Base-by-base conservation (phyloP, 2,888 invertebrate species). In the Junonia oenone region DNA sequence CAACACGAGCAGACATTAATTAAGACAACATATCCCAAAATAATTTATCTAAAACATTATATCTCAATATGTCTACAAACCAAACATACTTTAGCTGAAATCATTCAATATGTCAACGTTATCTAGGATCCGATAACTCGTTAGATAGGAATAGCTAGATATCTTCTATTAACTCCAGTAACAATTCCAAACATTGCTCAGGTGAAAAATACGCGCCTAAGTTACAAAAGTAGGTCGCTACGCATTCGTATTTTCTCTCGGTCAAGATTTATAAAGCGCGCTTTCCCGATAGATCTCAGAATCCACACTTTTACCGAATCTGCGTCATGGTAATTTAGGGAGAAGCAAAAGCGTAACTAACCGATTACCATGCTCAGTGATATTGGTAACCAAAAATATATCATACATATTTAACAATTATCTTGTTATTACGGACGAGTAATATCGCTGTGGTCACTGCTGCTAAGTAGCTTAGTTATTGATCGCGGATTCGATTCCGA, bases 61-160 rank as follows among this genome's bases (percentile, higher is more conserved):
- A 54, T 51, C 47, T 51, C 27, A 9, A 22, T 29, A 45, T 22
- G 5, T 13, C 26, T 22, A 47, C 26, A 51, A 51, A 46, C 40
- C n/a, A 43, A 31, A 58, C 14, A 26, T 14, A 47, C 31, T 50
- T 29, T 48, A 37, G 26, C 48, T 33, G 48, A 49, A 49, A 45
- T 45, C 50, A 59, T 55, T 56, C 59, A 56, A 64, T 62, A 59
- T 55, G 58, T 65, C 65, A 64, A 45, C 56, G 51, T 62, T 59
- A 65, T 65, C 63, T 56, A 29, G 33, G 53, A 19, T 59, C 51
- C 49, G 56, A 49, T 54, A 57, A 58, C 46, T 53, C 33, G 37
- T 35, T 31, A 45, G 54, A 61, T 61, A 61, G 38, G n/a, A 49
- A 40, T 49, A 56, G 38, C 53, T 46, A 55, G 38, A 57, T 46